These are phyloP conservation scores for Drosophila orosa DNA, from an alignment of 1,140 invertebrate genomes.

Conservation along the genomic window DNA sequence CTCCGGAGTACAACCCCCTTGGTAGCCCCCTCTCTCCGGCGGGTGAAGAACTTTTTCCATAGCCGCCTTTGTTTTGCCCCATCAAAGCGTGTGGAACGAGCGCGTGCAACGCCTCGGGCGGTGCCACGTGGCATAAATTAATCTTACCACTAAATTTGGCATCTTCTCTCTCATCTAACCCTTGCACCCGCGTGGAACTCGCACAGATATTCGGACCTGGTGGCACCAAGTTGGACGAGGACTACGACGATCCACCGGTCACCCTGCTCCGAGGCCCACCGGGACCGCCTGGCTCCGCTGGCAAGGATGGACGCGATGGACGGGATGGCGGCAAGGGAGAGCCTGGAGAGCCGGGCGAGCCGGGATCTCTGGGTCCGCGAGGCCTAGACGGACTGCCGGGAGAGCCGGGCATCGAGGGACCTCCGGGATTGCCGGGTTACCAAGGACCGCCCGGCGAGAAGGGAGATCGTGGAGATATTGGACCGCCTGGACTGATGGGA, in stretches of 20 bases:
- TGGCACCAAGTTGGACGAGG: constrained; percentile 79
- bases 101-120: constrained; percentile 70
- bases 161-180: constrained; percentile 29
- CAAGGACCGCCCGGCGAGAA: constrained; percentile 94
- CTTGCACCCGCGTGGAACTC: constrained; percentile 27
- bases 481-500: constrained; percentile 92
- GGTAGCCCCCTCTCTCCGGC: constrained; percentile 6
- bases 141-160: constrained; percentile 73
- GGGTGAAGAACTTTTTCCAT: constrained; percentile 43
- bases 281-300: constrained; percentile 87
- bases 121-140: constrained; percentile 80
- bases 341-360: constrained; percentile 94
- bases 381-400: constrained; percentile 82
- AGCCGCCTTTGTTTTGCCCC: constrained; percentile 57
- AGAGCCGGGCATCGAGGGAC: constrained; percentile 83
- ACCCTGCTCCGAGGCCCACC: constrained; percentile 85
- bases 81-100: constrained; percentile 70
- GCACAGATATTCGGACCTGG: constrained; percentile 81
- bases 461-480: constrained; percentile 95
- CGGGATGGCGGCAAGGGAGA: constrained; percentile 84
- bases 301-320: constrained; percentile 87
- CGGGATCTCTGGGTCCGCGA: constrained; percentile 91
- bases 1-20: constrained; percentile 2
- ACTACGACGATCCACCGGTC: constrained; percentile 83
- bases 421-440: constrained; percentile 90